Evolutionary conservation across 2,888 invertebrate species (phyloP).

Genomic region (Tetanocera ferruginea): DNA sequence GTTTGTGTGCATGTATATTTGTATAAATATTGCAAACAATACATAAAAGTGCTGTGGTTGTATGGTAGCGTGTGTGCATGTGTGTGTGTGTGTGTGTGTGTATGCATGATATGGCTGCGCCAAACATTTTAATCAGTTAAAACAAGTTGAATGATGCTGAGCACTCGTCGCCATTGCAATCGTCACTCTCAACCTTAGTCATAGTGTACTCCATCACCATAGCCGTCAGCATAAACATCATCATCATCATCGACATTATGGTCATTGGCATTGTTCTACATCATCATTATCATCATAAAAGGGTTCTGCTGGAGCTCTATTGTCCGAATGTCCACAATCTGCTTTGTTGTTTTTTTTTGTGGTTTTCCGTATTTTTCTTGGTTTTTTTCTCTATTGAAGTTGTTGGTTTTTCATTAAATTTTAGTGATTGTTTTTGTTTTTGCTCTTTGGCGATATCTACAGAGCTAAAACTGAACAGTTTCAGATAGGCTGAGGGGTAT

Average conservation of each 20-base stretch:
- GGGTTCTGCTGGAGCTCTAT: constrained; percentile 18
- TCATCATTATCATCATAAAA: neutral
- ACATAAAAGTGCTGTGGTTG: too few relatives aligned
- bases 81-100: neutral
- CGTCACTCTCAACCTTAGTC: constrained; percentile 4
- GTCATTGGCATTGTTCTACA: neutral
- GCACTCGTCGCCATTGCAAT: neutral
- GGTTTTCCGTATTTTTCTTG: neutral
- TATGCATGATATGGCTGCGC: neutral
- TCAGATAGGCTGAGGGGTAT: too few relatives aligned
- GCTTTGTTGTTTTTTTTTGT: neutral
- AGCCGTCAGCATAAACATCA: neutral
- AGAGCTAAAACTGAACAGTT: too few relatives aligned
- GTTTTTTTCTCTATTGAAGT: neutral
- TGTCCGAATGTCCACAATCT: constrained; percentile 28
- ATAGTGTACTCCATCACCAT: neutral
- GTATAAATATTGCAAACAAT: too few relatives aligned
- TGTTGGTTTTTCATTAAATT: constrained; percentile 1
- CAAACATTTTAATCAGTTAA: constrained; percentile 37
- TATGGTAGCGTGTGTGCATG: neutral
- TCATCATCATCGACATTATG: too few relatives aligned
- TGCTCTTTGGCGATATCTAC: neutral
- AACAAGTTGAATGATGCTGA: constrained; percentile 27
- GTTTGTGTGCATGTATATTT: too few relatives aligned
- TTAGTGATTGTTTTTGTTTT: neutral